Base-by-base conservation (phyloP, 2,888 invertebrate species). In the Sarcophaga rosellei region DNA sequence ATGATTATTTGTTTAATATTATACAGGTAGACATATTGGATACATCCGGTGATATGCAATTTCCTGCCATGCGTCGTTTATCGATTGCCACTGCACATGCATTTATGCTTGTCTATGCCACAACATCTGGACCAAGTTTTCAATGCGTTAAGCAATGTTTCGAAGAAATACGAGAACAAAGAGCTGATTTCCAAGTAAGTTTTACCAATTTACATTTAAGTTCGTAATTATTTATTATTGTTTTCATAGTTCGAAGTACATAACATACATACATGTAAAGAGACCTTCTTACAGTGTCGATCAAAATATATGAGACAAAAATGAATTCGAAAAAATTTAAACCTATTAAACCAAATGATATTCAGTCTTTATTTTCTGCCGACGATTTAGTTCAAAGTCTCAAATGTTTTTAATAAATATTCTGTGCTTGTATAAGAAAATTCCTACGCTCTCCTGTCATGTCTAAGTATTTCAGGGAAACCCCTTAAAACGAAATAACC, bases 61-160 rank as follows among this genome's bases (percentile, higher is more conserved):
- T 98, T 93, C 98, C 98, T 11, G 98, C 97, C 81, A 98, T 98
- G 98, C 94, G 97, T 87, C 94, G 97, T 78, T 94, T 98, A 87
- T 97, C 97, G 90, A 97, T 98, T 90, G 96, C 97, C 61, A 97
- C 96, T 3, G 97, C 97, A 59, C 96, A 97, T 92, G 98, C 97
- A 78, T 98, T 98, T 92, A 95, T 98, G 79, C 94, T 98, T 84
- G 97, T 98, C 23, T 98, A 97, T 93, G 96, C 96, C 74, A 95
- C 96, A 68, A 96, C 97, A 73, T 96, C 96, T 75, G 94, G 95
- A 83, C 94, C 95, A 73, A 96, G 96, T 81, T 96, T 97, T 91
- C 95, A 95, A 88, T 95, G 95, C 90, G 95, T 97, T 85, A 96
- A 96, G 91, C 95, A 95, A 89, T 96, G 96, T 91, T 96, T 96